Conservation (phyloP, 2,113 vertebrate species). For the Ptyas mucosa region DNA sequence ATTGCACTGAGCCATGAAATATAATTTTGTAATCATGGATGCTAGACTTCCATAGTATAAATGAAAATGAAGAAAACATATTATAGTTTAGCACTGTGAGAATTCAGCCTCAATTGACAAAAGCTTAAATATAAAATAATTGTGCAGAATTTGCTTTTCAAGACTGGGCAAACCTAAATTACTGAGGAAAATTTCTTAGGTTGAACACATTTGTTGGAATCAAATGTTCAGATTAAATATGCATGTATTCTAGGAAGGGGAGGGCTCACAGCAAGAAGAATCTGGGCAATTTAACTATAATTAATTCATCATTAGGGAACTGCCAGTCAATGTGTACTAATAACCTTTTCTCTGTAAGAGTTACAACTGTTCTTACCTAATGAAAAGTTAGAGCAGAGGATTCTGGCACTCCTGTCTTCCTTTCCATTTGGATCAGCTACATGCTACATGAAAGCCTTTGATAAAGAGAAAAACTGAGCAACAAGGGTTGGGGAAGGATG, state of each 20-base stretch:
- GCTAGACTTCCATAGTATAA: neutral
- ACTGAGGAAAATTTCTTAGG: neutral
- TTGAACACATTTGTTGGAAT: neutral
- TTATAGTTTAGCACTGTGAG: neutral
- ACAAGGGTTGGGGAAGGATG: slow-evolving; percentile 49
- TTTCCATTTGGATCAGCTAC: slow-evolving; percentile 62
- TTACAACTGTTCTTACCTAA: slow-evolving; percentile 19
- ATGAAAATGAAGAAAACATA: neutral
- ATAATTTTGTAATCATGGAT: neutral
- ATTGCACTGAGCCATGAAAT: neutral
- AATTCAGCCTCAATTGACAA: neutral
- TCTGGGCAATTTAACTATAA: neutral
- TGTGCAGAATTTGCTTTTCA: neutral
- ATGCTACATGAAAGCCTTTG: slow-evolving; percentile 54
- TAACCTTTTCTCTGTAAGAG: slow-evolving; percentile 12
- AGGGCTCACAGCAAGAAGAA: neutral
- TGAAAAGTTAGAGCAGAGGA: slow-evolving; percentile 44
- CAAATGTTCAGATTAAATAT: neutral
- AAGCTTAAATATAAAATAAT: neutral
- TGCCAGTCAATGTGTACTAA: neutral
- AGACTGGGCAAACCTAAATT: neutral
- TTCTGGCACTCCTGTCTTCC: slow-evolving; percentile 21
- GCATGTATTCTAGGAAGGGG: neutral
- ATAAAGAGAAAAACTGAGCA: slow-evolving; percentile 51
- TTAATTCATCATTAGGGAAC: slow-evolving; percentile 30